A percentile compares a stretch with the other conserved stretches of the same genome.
Conservation (phyloP, 2,113 vertebrate genomes). For the Spizaetus ornatus region DNA sequence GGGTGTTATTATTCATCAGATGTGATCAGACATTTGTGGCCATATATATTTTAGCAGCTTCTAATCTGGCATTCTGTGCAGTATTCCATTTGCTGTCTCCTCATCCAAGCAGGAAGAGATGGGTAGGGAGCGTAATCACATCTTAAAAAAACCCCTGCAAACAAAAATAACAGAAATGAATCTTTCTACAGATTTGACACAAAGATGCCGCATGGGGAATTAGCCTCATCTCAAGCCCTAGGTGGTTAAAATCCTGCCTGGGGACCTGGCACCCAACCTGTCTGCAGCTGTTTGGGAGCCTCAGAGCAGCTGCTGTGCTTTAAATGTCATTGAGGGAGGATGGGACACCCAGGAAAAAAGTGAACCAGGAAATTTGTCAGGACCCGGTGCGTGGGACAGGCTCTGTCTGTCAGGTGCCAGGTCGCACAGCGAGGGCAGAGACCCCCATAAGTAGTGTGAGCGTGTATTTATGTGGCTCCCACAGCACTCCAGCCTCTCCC, state of each 20-base stretch:
- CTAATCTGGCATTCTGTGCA: background rate
- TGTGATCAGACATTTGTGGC: background rate
- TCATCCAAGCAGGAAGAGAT: background rate
- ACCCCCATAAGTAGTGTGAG: background rate
- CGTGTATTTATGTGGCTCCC: background rate
- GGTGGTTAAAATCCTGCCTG: background rate
- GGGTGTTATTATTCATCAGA: background rate
- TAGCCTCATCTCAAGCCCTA: background rate
- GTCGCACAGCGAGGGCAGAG: background rate
- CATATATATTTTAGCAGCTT: background rate
- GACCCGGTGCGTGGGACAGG: background rate
- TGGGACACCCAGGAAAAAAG: background rate
- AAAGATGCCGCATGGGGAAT: background rate
- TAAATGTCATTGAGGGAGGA: background rate
- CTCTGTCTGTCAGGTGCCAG: rapidly evolving
- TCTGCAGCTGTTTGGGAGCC: background rate
- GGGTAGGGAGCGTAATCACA: background rate
- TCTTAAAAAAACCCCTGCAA: background rate
- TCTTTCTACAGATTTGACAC: rapidly evolving
- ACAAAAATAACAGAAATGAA: background rate
- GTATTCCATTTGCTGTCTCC: background rate
- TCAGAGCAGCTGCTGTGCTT: background rate
- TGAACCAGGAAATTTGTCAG: background rate
- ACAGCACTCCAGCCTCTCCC: background rate
- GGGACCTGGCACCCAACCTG: background rate